Evolutionary conservation across 2,888 invertebrate species (phyloP).

Genomic region (Stenchaetothrips biformis): DNA sequence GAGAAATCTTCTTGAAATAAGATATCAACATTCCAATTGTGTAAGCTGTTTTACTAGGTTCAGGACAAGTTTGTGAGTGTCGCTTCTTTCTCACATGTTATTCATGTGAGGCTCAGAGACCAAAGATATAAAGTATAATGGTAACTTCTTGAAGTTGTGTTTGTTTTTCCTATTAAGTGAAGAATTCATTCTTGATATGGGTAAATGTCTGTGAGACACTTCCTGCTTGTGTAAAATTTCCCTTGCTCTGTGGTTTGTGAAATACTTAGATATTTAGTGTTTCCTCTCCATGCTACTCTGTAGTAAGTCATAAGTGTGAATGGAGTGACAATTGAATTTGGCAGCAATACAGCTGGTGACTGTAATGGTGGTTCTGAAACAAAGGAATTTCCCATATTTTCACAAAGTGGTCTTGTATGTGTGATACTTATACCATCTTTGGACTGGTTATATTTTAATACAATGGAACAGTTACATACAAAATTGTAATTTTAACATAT

Average conservation of each 20-base stretch:
- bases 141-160: not conserved
- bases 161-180: not conserved
- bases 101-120: conserved; percentile 9
- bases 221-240: not conserved
- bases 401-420: not conserved
- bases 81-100: not conserved
- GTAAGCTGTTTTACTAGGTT: not conserved
- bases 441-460: conserved; percentile 16
- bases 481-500: not conserved
- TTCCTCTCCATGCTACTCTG: not conserved
- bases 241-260: not conserved
- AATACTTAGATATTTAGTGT: too few species aligned
- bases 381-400: not conserved
- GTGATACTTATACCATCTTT: not conserved
- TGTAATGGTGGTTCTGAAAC: not conserved
- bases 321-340: not conserved
- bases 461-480: not conserved
- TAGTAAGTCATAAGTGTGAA: not conserved
- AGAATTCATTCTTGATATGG: not conserved
- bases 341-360: not conserved
- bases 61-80: not conserved
- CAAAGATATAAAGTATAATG: not conserved
- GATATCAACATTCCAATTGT: conserved; percentile 2
- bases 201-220: not conserved
- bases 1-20: not conserved